Evolutionary conservation across 2,888 invertebrate genomes (phyloP), one percentile per base, ranked within the genome.

Genomic region (Sinotaia quadrata): DNA sequence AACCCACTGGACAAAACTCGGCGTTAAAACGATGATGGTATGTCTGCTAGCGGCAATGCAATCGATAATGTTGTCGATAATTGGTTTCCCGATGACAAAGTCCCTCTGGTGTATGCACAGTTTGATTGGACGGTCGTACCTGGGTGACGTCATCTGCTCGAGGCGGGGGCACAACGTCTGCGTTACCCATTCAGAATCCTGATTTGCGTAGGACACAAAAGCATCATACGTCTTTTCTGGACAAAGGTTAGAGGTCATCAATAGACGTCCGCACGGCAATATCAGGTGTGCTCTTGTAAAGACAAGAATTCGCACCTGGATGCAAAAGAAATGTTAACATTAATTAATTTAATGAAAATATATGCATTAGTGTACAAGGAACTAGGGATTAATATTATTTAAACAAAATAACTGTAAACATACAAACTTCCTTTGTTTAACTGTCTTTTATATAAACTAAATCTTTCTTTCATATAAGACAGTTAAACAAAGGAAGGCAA

Each of bases 131-230:
- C n/a, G n/a, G n/a, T n/a, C n/a, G n/a, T n/a, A n/a, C n/a, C n/a
- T n/a, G n/a, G n/a, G n/a, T n/a, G n/a, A n/a, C n/a, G n/a, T n/a
- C n/a, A n/a, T n/a, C n/a, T n/a, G n/a, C 88, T 95, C 95, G 75
- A 95, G 89, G 72, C 93, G 92, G 29, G 93, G 93, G 31, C 94
- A 94, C 51, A 95, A 89, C 81, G 94, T 93, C 85, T 95, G 94
- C 47, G 93, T 92, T 51, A 95, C 94, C 91, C 94, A 95, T 63
- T 93, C 92, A 87, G 94, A 94, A 89, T 95, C 95, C 89, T 94
- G 94, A 51, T 93, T 93, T 89, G 94, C 94, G 89, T 96, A 96
- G 87, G 94, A 94, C 78, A 96, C 92, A 89, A 95, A 96, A 59
- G 95, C 95, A 89, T 96, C 95, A 89, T 94, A 95, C 18, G 24